Evolutionary conservation across 2,113 vertebrate genomes (phyloP).

Genomic region (Solenodon paradoxus): DNA sequence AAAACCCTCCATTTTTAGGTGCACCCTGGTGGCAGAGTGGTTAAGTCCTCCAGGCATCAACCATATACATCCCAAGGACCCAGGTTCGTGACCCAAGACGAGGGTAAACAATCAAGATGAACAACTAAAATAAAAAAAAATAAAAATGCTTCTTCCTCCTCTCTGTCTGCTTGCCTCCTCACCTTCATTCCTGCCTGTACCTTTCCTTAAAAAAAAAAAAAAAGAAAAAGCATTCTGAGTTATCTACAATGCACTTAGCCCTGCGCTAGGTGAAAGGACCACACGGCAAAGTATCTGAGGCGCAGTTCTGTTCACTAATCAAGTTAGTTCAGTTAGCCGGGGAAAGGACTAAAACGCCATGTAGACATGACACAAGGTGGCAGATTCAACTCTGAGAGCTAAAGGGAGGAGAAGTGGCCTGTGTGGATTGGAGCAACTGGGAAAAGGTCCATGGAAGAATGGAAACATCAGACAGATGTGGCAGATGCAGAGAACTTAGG

Average conservation of each 20-base stretch:
- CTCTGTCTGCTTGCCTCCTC: too few relatives aligned
- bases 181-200: too few relatives aligned
- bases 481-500: not conserved
- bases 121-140: too few relatives aligned
- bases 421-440: not conserved
- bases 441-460: not conserved
- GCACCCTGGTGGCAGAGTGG: too few relatives aligned
- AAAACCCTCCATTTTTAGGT: not conserved
- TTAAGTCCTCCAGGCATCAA: too few relatives aligned
- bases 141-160: rapidly evolving
- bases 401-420: not conserved
- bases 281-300: not conserved
- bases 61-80: too few relatives aligned
- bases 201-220: too few relatives aligned
- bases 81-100: too few relatives aligned
- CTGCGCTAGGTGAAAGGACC: not conserved
- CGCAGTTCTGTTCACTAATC: not conserved
- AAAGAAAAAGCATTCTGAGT: too few relatives aligned
- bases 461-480: not conserved
- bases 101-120: too few relatives aligned
- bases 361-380: not conserved
- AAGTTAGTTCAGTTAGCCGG: not conserved
- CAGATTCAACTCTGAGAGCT: not conserved
- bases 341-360: not conserved
- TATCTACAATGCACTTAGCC: not conserved